These are phyloP conservation scores for Sphaerodactylus townsendi DNA, from an alignment of 2,113 vertebrate species.

Conservation along the genomic window DNA sequence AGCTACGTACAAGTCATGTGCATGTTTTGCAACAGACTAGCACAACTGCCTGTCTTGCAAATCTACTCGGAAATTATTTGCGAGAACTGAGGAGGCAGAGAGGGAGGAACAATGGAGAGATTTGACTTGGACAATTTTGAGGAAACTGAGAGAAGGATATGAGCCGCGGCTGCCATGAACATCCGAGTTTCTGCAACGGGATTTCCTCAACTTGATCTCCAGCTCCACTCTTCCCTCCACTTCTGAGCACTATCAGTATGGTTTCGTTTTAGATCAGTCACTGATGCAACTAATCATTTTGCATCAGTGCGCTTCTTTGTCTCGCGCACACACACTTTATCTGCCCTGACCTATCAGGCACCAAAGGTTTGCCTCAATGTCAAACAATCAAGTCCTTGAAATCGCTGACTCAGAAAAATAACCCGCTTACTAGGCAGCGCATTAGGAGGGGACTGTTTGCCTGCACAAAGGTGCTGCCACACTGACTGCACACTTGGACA, in stretches of 20 bases:
- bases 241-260: background rate
- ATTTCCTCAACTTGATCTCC: background rate
- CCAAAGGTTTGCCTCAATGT: background rate
- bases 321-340: background rate
- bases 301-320: background rate
- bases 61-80: background rate
- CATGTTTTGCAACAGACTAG: no score
- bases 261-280: conserved; percentile 2
- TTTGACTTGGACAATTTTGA: background rate
- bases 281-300: rapidly evolving
- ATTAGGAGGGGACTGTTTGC: background rate
- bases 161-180: no score
- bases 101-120: background rate
- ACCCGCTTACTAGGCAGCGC: conserved; percentile 9
- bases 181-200: no score
- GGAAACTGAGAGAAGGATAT: background rate
- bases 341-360: background rate
- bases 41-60: no score
- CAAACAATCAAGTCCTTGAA: conserved; percentile 15
- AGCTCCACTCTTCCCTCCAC: background rate
- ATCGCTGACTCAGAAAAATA: conserved; percentile 14
- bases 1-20: no score
- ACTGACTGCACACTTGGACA: background rate
- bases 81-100: background rate
- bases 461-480: background rate